A percentile compares a stretch with the other conserved stretches of the same genome.
phyloP scores from a whole-genome alignment of 2,113 vertebrate species.

The Sporophila hypoxantha region DNA sequence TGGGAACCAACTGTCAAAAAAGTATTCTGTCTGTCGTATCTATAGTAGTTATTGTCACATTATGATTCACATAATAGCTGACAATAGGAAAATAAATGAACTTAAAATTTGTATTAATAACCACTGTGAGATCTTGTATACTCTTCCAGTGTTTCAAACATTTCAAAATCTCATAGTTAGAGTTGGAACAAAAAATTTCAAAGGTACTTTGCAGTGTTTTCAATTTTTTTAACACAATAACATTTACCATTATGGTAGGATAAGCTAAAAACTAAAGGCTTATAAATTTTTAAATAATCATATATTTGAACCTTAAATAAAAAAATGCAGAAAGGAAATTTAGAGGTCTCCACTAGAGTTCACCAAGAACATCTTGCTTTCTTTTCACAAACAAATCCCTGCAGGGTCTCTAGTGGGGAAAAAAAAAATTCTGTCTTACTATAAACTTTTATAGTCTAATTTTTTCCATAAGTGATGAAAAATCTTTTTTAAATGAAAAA shows the following conservation, averaged over 20 bases:
- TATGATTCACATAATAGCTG: neutral
- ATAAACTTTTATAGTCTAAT: neutral
- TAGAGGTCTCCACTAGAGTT: neutral
- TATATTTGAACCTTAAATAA: neutral
- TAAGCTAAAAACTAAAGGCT: neutral
- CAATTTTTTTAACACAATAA: neutral
- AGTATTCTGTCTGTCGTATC: neutral
- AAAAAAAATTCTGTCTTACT: neutral
- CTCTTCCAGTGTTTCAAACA: neutral
- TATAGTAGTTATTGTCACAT: neutral
- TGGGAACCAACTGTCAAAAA: neutral
- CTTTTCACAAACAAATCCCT: neutral
- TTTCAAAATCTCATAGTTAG: neutral
- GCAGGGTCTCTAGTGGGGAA: neutral
- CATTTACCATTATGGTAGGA: neutral
- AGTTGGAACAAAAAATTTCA: neutral
- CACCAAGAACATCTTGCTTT: neutral
- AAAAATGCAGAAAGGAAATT: neutral
- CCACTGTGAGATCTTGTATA: neutral
- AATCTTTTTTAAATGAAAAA: neutral
- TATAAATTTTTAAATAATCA: neutral
- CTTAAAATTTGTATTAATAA: neutral
- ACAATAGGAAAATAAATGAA: neutral
- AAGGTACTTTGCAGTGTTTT: neutral
- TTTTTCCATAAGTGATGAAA: neutral